Conservation (phyloP, 2,888 invertebrate genomes). For the Abrostola triplasia region DNA sequence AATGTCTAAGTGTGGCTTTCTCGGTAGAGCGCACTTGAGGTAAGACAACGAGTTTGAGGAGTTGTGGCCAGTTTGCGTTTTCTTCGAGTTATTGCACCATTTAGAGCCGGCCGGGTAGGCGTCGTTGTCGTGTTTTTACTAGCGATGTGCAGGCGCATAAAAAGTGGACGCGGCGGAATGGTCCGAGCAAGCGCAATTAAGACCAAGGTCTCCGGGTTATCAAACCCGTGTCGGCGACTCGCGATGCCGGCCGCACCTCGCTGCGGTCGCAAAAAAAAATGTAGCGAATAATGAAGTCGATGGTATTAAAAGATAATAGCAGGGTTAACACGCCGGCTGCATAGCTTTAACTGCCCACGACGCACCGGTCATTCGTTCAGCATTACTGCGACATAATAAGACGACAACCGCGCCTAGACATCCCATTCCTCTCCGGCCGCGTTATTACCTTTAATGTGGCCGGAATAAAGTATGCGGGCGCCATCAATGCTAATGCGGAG, state of each 20-base stretch:
- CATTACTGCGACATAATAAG: conserved; percentile 57
- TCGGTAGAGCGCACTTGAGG: conserved; percentile 78
- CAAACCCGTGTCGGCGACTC: conserved; percentile 85
- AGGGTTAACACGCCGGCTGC: conserved; percentile 79
- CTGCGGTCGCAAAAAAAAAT: conserved; percentile 83
- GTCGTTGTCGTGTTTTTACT: conserved; percentile 83
- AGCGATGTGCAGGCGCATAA: conserved; percentile 88
- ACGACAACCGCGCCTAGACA: conserved; percentile 48
- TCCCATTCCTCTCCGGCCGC: conserved; percentile 45
- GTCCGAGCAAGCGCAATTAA: conserved; percentile 87
- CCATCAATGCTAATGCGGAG: conserved; percentile 36
- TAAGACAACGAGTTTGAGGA: conserved; percentile 72
- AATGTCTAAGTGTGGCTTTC: conserved; percentile 73
- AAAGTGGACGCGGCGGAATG: conserved; percentile 86
- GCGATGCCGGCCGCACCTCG: conserved; percentile 80
- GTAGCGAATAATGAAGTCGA: conserved; percentile 85
- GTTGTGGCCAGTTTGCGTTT: conserved; percentile 69
- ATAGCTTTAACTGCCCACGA: conserved; percentile 71
- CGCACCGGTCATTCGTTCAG: conserved; percentile 62
- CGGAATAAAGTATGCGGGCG: conserved; percentile 40
- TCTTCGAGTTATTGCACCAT: conserved; percentile 73
- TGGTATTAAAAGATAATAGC: conserved; percentile 87
- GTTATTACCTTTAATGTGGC: conserved; percentile 42
- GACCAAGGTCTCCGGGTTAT: conserved; percentile 89
- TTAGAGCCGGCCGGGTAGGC: conserved; percentile 77